Conservation (phyloP, 2,888 invertebrate genomes). For the Tanypteryx hageni region DNA sequence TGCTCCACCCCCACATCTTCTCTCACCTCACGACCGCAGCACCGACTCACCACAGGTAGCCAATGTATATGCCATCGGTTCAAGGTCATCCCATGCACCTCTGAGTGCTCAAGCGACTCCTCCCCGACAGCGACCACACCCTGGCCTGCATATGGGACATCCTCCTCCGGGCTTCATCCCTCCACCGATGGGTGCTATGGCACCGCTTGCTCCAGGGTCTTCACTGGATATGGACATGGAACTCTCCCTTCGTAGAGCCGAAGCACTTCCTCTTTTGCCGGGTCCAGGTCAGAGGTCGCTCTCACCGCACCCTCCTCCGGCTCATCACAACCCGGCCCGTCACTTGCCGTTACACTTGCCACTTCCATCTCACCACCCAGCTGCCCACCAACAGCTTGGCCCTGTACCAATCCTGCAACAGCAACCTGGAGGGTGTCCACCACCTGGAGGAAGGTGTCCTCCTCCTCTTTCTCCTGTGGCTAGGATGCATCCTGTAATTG, state of each 20-base stretch:
- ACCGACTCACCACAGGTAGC: slow-evolving; percentile 80
- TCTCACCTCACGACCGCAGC: slow-evolving; percentile 80
- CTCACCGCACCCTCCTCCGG: slow-evolving; percentile 73
- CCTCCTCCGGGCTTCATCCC: slow-evolving; percentile 70
- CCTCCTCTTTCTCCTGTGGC: slow-evolving; percentile 68
- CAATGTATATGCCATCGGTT: slow-evolving; percentile 67
- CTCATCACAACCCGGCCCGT: slow-evolving; percentile 72
- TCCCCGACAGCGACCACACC: slow-evolving; percentile 71
- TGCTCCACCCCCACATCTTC: slow-evolving; percentile 74
- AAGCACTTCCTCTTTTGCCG: slow-evolving; percentile 73
- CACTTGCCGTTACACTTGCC: slow-evolving; percentile 69
- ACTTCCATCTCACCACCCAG: slow-evolving; percentile 67
- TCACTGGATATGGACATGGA: slow-evolving; percentile 77
- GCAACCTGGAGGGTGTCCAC: slow-evolving; percentile 71
- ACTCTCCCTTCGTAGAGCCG: slow-evolving; percentile 73
- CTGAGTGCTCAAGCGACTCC: slow-evolving; percentile 76
- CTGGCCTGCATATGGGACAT: slow-evolving; percentile 70
- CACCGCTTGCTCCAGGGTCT: slow-evolving; percentile 77
- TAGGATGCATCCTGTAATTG: slow-evolving; percentile 71
- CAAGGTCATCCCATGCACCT: slow-evolving; percentile 73
- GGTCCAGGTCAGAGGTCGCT: slow-evolving; percentile 69
- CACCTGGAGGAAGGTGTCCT: slow-evolving; percentile 73
- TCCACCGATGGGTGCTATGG: slow-evolving; percentile 76
- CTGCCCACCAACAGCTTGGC: slow-evolving; percentile 70
- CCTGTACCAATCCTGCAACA: slow-evolving; percentile 71